Evolutionary conservation across 1,140 invertebrate genomes (phyloP).

Genomic region (Planococcus citri): DNA sequence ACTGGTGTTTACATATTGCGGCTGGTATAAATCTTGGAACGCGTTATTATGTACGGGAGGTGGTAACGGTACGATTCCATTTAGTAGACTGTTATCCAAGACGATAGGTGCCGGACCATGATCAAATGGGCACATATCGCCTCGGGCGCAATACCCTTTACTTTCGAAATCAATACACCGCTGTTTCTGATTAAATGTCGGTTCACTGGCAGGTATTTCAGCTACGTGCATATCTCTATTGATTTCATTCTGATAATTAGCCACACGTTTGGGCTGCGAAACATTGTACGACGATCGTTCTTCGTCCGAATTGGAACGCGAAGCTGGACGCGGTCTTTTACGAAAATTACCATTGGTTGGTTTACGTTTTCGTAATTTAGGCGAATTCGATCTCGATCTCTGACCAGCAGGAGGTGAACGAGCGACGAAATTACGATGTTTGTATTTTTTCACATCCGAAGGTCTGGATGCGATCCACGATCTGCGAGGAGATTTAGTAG

Average conservation of each 20-base stretch:
- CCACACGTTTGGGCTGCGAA: not conserved
- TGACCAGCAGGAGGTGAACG: not conserved
- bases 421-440: not conserved
- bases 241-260: not conserved
- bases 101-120: constrained; percentile 90
- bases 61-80: constrained; percentile 22
- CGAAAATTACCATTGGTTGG: constrained; percentile 12
- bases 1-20: not conserved
- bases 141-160: constrained; percentile 88
- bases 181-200: constrained; percentile 9
- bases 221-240: not conserved
- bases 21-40: constrained; percentile 27
- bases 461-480: constrained; percentile 16
- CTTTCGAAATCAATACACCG: constrained; percentile 41
- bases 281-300: not conserved
- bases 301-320: not conserved
- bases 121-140: constrained; percentile 89
- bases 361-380: not conserved
- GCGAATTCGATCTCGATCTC: constrained; percentile 9
- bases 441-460: constrained; percentile 13
- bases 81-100: constrained; percentile 57
- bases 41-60: constrained; percentile 34
- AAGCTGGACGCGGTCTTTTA: not conserved
- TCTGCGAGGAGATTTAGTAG: constrained; percentile 8
- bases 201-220: not conserved